Base-by-base conservation (phyloP, 2,797 vertebrate species). In the Coracias cyanogaster region DNA sequence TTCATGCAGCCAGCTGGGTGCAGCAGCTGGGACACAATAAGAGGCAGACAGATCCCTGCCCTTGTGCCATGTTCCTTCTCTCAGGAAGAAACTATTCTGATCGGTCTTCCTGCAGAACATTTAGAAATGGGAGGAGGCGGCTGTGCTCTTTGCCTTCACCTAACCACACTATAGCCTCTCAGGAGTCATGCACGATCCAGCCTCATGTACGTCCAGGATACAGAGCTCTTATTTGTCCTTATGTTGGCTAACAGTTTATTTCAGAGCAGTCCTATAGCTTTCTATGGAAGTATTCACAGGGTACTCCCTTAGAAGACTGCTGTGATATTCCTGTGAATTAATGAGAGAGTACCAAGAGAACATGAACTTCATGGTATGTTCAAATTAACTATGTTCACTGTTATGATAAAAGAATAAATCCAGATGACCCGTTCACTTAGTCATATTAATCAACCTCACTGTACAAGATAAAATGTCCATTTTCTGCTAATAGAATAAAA, bases 371-470 rank as follows among this genome's bases (percentile, higher is more conserved):
- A 92, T 51, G 91, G 88, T 57, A 55, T 21, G 26, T 18, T 86
- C 58, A 51, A 60, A 81, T 76, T 65, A 82, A 90, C 52, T 52
- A 66, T 8, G 25, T 64, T 87, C 26, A 49, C 45, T 82, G 41
- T 73, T 92, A 83, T 55, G 60, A n/a, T 66, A 89, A 83, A 51
- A 87, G 46, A 88, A 81, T 65, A 92, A 84, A 93, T 66, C 55
- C 15, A 69, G 69, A 72, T 45, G 2, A 66, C 37, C 39, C 1
- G 0, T 72, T 94, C 58, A 67, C 28, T 88, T 61, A 45, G 51
- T 19, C 5, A 1, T 69, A 74, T 43, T 69, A 85, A 91, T 82
- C 65, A 92, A 41, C 37, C 21, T 82, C 54, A 54, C 19, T 33
- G 26, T 21, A 79, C 35, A 79, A 58, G 33, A n/a, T 13, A 89